A percentile compares a stretch with the other conserved stretches of the same genome.
Conservation (phyloP, 2,113 vertebrate species). For the Pelvicachromis taeniatus region DNA sequence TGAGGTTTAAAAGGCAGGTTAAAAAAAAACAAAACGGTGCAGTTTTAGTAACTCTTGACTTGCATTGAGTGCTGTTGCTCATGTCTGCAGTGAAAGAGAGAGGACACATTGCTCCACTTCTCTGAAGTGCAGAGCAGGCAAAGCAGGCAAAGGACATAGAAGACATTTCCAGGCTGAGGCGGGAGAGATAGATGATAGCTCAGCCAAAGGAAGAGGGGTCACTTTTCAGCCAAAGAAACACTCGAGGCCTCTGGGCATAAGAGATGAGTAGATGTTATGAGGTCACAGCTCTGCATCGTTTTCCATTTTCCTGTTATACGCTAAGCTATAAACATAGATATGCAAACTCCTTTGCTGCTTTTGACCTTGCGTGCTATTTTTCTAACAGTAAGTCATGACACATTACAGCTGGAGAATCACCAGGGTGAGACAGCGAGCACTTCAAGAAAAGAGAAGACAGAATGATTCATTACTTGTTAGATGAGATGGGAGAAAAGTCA, state of each 20-base stretch:
- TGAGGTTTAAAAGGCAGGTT: background rate
- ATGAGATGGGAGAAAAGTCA: background rate
- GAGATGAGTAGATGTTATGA: constrained; percentile 21
- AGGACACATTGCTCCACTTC: constrained; percentile 57
- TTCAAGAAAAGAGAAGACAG: background rate
- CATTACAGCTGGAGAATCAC: background rate
- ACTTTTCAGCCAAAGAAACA: constrained; percentile 19
- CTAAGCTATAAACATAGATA: background rate
- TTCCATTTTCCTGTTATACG: constrained; percentile 5
- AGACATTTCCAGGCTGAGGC: constrained; percentile 63
- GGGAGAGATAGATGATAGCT: constrained; percentile 53
- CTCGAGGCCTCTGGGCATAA: constrained; percentile 11
- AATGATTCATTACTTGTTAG: background rate
- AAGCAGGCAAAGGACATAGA: constrained; percentile 40
- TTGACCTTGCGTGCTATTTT: background rate
- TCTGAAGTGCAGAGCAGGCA: constrained; percentile 31
- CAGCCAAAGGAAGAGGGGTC: constrained; percentile 13
- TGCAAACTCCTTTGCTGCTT: background rate
- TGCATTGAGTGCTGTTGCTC: background rate
- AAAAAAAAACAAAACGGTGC: background rate
- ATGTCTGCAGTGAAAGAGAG: constrained; percentile 20
- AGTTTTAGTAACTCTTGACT: background rate
- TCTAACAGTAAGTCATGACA: background rate
- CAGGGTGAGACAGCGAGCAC: background rate
- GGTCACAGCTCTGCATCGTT: constrained; percentile 25